Evolutionary conservation across 1,140 invertebrate genomes (phyloP), one percentile per base, ranked within the genome.

Genomic region (Pseudomyrmex gracilis): DNA sequence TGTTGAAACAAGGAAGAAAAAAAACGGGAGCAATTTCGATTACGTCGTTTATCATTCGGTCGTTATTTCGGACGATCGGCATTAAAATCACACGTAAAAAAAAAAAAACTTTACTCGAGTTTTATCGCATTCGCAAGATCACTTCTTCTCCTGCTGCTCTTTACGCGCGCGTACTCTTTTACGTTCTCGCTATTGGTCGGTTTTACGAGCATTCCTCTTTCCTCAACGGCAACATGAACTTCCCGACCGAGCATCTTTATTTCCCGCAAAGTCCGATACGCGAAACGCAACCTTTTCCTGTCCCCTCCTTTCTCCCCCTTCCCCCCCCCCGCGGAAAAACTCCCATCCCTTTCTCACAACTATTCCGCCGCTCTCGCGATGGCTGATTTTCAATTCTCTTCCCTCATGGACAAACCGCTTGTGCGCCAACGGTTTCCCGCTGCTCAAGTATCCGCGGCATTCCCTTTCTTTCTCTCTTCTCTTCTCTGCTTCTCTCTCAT

Each of bases 311-410:
- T 5, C 53, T 57, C 60, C 34, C 12, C 47, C 12, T n/a, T 3
- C 2, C 22, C 20, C 51, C 66, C 1, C n/a, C 22, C 64, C 49
- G 9, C 24, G 24, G 78, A 71, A 86, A 71, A 70, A 70, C 76
- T 80, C 71, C 5, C 76, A 80, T 80, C 43, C 76, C 76, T 70
- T 57, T 77, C 73, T 77, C 24, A 61, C 58, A 82, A 87, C 83
- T 85, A 87, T 88, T 82, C 58, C 55, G 49, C 61, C 47, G 20
- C 53, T 20, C 71, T 58, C 60, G 76, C 85, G 67, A 55, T 34
- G 85, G 74, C 86, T 87, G 86, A 88, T 87, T 88, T 88, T 87
- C 87, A 85, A 88, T 88, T 88, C 80, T 24, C 73, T 10, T 58
- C 49, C 63, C 24, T n/a, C 17, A 57, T 20, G 53, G 61, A 63